These are phyloP conservation scores for Miltochrista miniata DNA, from an alignment of 2,888 invertebrate genomes.

Conservation along the genomic window DNA sequence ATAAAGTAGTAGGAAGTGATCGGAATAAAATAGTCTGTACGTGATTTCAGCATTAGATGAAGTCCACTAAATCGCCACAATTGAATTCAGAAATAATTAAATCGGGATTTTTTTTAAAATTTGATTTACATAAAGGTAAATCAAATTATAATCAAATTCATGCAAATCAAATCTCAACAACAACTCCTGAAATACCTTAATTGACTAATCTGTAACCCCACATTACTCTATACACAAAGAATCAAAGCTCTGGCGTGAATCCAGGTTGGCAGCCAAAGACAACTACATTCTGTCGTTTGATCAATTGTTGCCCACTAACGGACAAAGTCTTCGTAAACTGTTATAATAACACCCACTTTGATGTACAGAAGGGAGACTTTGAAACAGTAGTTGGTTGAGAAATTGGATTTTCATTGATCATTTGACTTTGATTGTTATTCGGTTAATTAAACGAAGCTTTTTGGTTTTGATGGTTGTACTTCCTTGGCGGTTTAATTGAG, in stretches of 20 bases:
- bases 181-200: too few species aligned
- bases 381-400: slow-evolving; percentile 34
- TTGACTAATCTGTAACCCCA: slow-evolving; percentile 17
- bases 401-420: slow-evolving; percentile 37
- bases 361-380: slow-evolving; percentile 30
- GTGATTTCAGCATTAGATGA: too few species aligned
- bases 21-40: too few species aligned
- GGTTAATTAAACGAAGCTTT: background rate
- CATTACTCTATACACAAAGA: slow-evolving; percentile 50
- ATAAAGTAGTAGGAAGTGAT: too few species aligned
- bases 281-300: slow-evolving; percentile 60
- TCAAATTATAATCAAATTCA: too few species aligned
- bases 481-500: background rate
- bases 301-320: slow-evolving; percentile 51
- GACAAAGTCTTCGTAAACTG: slow-evolving; percentile 24
- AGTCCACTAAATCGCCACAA: too few species aligned
- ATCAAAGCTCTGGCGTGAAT: slow-evolving; percentile 64
- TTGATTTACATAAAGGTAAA: too few species aligned
- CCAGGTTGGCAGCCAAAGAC: slow-evolving; percentile 51
- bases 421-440: slow-evolving; percentile 14
- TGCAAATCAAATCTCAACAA: too few species aligned
- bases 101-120: too few species aligned
- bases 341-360: slow-evolving; percentile 36
- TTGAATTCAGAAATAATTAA: too few species aligned
- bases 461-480: background rate